Evolutionary conservation across 1,140 invertebrate genomes (phyloP), one percentile per base, ranked within the genome.

Genomic region (Euura saliciscinereae): DNA sequence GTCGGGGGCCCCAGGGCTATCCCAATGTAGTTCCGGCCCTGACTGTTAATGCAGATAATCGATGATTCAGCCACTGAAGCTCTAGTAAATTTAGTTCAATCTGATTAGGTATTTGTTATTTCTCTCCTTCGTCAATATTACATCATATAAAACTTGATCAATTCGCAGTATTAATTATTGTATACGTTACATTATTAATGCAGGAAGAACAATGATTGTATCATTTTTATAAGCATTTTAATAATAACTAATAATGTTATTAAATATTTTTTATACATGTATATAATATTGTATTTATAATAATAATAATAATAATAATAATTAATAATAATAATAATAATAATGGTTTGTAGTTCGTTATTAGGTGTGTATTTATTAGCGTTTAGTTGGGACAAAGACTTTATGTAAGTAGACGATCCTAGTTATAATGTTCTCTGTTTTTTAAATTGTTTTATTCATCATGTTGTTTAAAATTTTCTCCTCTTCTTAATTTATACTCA

Each of bases 241-340:
- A 71, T 43, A 69, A 71, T 74, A 79, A 75, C 73, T 77, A 80
- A 77, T 78, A 79, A 79, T 80, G 73, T 80, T 79, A 80, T 81
- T 79, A 82, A 81, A 82, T 82, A 81, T 80, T 77, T 28, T 28
- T 80, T 81, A 74, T 82, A 82, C 80, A 82, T 79, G 65, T 80
- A 80, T 74, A 81, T 80, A 76, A 71, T 73, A 73, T 77, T 78
- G 76, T 76, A 79, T 80, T 80, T 76, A 74, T 80, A 81, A 81
- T 79, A 80, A 28, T 28, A 28, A 28, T 28, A 28, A 28, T 28
- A 28, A 28, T 28, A 28, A 28, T 28, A 28, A 28, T 28, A 28
- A 28, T 28, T 28, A 28, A 28, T 28, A 28, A 28, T 28, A 28
- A 28, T 28, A 28, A 28, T 28, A 28, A 28, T 28, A 28, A 80